Evolutionary conservation across 2,888 invertebrate genomes (phyloP).

Genomic region (Empis stercorea): DNA sequence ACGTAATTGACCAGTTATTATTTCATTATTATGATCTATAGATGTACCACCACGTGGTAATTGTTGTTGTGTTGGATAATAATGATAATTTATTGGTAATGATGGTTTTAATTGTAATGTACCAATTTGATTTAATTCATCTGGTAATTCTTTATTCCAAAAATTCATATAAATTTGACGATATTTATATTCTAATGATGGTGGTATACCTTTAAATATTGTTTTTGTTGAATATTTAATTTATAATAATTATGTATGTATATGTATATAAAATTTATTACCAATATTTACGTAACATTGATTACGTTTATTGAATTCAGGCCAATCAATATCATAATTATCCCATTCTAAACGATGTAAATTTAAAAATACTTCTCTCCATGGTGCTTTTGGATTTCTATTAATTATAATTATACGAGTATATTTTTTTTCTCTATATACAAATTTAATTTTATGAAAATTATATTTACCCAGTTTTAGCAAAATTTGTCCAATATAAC

Average conservation of each 20-base stretch:
- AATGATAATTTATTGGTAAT: neutral
- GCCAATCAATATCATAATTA: conserved; percentile 67
- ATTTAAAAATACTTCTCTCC: conserved; percentile 49
- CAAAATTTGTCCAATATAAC: conserved; percentile 84
- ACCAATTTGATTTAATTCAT: conserved; percentile 45
- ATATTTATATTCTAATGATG: conserved; percentile 59
- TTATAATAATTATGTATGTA: neutral
- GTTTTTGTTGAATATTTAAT: neutral
- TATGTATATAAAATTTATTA: conserved; percentile 12
- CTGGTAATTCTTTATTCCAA: conserved; percentile 74
- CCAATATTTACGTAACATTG: conserved; percentile 66
- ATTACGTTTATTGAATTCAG: conserved; percentile 59
- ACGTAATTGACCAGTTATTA: conserved; percentile 34
- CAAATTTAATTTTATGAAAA: conserved; percentile 7
- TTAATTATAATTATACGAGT: no score
- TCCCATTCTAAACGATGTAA: conserved; percentile 53
- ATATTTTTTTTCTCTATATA: no score
- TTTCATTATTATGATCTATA: conserved; percentile 15
- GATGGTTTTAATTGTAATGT: conserved; percentile 25
- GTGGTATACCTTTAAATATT: conserved; percentile 50
- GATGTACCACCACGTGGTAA: conserved; percentile 21
- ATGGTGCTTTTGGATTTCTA: conserved; percentile 69
- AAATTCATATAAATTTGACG: conserved; percentile 64
- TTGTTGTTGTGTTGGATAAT: conserved; percentile 17
- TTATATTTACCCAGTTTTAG: conserved; percentile 65